These are phyloP conservation scores for Anguilla megastoma DNA, from an alignment of 2,797 vertebrate species.

Conservation along the genomic window DNA sequence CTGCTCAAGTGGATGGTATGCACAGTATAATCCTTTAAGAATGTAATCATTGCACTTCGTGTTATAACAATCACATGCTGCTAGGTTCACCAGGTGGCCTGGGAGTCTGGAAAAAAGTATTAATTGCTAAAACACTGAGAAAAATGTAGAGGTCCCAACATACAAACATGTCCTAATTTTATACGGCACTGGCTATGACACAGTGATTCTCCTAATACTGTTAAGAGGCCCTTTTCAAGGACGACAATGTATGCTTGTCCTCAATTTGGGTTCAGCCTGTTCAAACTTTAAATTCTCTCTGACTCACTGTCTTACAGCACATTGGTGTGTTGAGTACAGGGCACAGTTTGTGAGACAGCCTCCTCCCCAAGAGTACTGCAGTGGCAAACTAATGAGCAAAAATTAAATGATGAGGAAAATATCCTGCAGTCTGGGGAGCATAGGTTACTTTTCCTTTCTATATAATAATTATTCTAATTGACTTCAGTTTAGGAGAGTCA, in stretches of 20 bases:
- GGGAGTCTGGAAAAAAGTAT: background rate
- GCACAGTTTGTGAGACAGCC: background rate
- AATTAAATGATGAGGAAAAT: background rate
- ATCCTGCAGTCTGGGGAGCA: background rate
- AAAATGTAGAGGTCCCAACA: background rate
- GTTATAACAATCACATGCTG: background rate
- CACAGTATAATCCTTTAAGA: slow-evolving; percentile 8
- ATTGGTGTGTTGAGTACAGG: background rate
- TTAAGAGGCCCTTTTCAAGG: background rate
- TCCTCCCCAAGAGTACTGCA: background rate
- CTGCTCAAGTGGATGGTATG: background rate
- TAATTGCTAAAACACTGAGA: background rate
- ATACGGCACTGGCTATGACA: background rate
- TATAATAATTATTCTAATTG: background rate
- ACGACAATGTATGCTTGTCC: background rate
- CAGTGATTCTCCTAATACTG: background rate
- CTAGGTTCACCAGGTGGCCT: background rate
- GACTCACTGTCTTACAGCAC: background rate
- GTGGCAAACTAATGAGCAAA: background rate
- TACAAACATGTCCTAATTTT: background rate
- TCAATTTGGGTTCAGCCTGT: background rate
- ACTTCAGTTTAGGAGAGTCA: background rate
- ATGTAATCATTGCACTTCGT: background rate
- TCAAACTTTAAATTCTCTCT: background rate
- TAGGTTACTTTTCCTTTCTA: background rate